Conservation (phyloP, 92 coral and sea anemone species). For the Porites divaricata region DNA sequence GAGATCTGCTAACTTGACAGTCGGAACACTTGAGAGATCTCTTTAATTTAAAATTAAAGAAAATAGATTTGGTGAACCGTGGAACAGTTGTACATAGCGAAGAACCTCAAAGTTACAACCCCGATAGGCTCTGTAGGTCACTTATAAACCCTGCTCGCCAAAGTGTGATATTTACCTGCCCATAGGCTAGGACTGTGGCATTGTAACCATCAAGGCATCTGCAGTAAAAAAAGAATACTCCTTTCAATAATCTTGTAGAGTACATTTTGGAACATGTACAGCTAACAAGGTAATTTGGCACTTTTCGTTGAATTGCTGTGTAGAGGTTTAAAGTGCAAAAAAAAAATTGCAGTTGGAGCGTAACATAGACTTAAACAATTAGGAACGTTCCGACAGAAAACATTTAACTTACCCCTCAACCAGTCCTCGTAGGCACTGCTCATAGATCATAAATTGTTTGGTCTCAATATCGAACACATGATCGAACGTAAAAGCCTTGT, state of each 20-base stretch:
- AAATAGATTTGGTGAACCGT: slow-evolving; percentile 21
- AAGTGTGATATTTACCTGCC: slow-evolving; percentile 76
- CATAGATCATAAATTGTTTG: slow-evolving; percentile 87
- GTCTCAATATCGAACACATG: slow-evolving; percentile 82
- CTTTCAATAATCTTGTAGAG: background rate
- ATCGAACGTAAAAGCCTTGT: slow-evolving; percentile 98
- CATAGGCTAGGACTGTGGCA: slow-evolving; percentile 98
- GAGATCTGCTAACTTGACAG: background rate
- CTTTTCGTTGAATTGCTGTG: background rate
- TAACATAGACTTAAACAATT: background rate
- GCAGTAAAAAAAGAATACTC: slow-evolving; percentile 26
- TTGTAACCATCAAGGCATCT: slow-evolving; percentile 99
- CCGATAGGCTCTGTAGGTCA: slow-evolving; percentile 1
- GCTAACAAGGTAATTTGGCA: slow-evolving; percentile 17
- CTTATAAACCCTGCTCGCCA: background rate
- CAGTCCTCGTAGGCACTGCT: slow-evolving; percentile 80
- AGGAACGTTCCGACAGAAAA: background rate
- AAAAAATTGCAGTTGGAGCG: slow-evolving; percentile 5
- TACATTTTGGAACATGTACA: background rate
- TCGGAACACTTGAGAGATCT: background rate
- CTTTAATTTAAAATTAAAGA: background rate
- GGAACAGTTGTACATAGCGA: slow-evolving; percentile 2
- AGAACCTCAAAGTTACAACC: slow-evolving; percentile 22
- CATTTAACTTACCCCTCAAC: slow-evolving; percentile 88
- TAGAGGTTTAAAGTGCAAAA: slow-evolving; percentile 8